Evolutionary conservation across 2,113 vertebrate genomes (phyloP), one percentile per base, ranked within the genome.

Genomic region (Cavia porcellus): DNA sequence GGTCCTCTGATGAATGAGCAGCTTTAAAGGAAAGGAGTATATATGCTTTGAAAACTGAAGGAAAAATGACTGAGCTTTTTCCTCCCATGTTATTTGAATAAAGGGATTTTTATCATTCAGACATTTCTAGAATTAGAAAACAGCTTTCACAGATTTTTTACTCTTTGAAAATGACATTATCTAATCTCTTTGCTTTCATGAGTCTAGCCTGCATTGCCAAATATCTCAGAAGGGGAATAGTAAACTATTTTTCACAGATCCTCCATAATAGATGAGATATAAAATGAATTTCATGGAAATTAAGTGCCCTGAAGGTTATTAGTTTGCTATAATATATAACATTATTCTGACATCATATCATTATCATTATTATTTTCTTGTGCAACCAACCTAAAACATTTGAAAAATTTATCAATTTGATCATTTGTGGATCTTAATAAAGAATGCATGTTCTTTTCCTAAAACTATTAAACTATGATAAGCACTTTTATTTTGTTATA

Each of bases 391-490:
- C 89, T 96, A 95, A 98, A 97, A 95, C 95, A 93, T 94, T 95
- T 96, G 94, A 86, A 97, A 98, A 97, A 96, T 45, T 90, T 86
- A 93, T 80, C 97, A 59, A 90, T 97, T 97, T 98, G 97, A 97
- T 94, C n/a, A 93, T 90, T 92, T 98, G 82, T 75, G 42, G 45
- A 96, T 97, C 92, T 98, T 96, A 96, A 95, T 95, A 94, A 89
- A 92, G 61, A 84, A 95, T 95, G 57, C 45, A 28, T 86, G 55
- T 61, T 89, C 93, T 96, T 96, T 97, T 96, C 83, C 92, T 92
- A 97, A 90, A 74, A 50, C 61, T 77, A 75, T 84, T 97, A 97
- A 95, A 38, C 75, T 45, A 52, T 92, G 55, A 96, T 97, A 98
- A 45, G 42, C 47, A 96, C 57, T 35, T 96, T 97, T 90, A 87